Conservation (phyloP, 2,888 invertebrate species). For the Labia minor region DNA sequence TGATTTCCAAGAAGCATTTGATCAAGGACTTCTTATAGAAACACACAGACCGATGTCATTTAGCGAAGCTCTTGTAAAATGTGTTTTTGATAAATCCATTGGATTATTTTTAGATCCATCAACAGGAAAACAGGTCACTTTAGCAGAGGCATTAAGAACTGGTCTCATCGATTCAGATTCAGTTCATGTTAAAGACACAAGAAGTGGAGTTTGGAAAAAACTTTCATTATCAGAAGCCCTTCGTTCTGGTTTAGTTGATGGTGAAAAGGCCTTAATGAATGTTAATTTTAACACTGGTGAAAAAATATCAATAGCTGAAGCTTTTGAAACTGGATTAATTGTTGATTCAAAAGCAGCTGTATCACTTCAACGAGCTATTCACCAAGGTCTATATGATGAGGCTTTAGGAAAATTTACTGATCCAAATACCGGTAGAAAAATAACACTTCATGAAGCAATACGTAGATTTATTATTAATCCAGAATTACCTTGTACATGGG, state of each 20-base stretch:
- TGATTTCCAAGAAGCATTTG: conserved; percentile 76
- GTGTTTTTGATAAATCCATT: conserved; percentile 64
- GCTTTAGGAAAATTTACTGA: conserved; percentile 71
- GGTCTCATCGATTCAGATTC: conserved; percentile 76
- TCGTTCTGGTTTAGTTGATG: conserved; percentile 61
- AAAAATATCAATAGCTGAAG: conserved; percentile 59
- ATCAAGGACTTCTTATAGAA: conserved; percentile 70
- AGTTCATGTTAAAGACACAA: conserved; percentile 67
- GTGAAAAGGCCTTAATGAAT: conserved; percentile 46
- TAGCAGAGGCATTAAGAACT: conserved; percentile 70
- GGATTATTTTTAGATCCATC: conserved; percentile 75
- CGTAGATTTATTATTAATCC: conserved; percentile 71
- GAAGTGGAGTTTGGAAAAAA: conserved; percentile 63
- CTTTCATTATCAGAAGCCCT: conserved; percentile 69
- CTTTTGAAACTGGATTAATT: conserved; percentile 66
- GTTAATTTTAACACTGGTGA: conserved; percentile 48
- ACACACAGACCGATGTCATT: conserved; percentile 69
- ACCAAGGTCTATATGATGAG: conserved; percentile 76
- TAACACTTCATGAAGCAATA: conserved; percentile 75
- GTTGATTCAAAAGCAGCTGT: conserved; percentile 71
- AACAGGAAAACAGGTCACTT: conserved; percentile 61
- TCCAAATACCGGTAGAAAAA: conserved; percentile 61
- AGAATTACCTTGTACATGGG: conserved; percentile 67
- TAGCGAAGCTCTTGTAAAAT: conserved; percentile 70
- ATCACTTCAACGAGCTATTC: conserved; percentile 71